A percentile compares a stretch with the other conserved stretches of the same genome.
phyloP scores from a whole-genome alignment of 1,140 invertebrate species.

The Drosophila seguyi region DNA sequence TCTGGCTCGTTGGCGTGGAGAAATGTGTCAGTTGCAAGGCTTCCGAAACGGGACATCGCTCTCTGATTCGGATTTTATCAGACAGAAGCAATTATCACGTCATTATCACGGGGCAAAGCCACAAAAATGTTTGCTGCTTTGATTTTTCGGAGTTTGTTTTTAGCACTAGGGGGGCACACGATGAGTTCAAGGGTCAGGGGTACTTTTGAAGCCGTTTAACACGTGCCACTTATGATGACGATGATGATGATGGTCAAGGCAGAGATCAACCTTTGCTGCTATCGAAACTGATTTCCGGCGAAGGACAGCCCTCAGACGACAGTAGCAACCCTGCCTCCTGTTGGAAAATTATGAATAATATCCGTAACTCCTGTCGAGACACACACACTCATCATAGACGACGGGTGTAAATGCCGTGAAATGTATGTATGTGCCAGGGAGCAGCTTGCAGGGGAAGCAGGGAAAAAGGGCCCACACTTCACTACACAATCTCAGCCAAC shows the following conservation, averaged over 20 bases:
- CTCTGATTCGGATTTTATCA: constrained; percentile 24
- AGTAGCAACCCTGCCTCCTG: constrained; percentile 31
- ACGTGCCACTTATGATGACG: constrained; percentile 7
- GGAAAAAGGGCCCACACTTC: constrained; percentile 50
- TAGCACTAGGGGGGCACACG: neutral
- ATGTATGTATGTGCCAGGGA: constrained; percentile 38
- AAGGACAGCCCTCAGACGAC: constrained; percentile 64
- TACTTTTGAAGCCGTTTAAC: constrained; percentile 2
- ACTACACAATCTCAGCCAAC: constrained; percentile 28
- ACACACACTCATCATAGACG: constrained; percentile 26
- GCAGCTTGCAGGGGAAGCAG: constrained; percentile 68
- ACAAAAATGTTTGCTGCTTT: constrained; percentile 41
- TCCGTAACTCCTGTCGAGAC: constrained; percentile 69
- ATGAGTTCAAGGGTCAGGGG: neutral
- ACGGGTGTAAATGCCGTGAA: constrained; percentile 21
- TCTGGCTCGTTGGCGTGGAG: constrained; percentile 30
- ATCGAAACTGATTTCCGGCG: constrained; percentile 55
- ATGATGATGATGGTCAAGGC: constrained; percentile 39
- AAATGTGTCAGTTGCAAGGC: constrained; percentile 83
- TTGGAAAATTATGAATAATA: constrained; percentile 84
- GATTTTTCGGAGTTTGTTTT: constrained; percentile 25
- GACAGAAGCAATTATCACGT: constrained; percentile 81
- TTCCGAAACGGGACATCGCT: constrained; percentile 70
- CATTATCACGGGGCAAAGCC: constrained; percentile 69
- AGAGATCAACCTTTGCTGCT: too few relatives aligned